Evolutionary conservation across 64 coral and sea anemone genomes (phyloP).

Genomic region (Porites australiensis): DNA sequence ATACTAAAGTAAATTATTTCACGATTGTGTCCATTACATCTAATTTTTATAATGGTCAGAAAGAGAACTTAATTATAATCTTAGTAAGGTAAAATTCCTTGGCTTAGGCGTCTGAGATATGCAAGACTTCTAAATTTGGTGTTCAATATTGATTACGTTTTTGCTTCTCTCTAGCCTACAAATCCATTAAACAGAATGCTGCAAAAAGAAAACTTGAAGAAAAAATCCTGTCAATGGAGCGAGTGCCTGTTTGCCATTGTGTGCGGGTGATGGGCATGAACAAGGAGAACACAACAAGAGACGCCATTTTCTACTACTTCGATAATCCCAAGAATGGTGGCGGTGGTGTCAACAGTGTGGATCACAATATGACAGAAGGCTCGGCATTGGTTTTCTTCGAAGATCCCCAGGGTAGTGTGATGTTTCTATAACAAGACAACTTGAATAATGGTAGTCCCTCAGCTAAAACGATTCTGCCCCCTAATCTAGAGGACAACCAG

Average conservation of each 20-base stretch:
- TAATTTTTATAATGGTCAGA: no score
- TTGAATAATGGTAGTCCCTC: neutral
- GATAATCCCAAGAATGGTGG: constrained; percentile 30
- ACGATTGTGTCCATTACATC: no score
- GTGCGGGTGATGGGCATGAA: constrained; percentile 12
- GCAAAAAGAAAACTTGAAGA: neutral
- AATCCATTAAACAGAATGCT: constrained; percentile 7
- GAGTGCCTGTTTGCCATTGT: constrained; percentile 20
- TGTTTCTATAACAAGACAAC: neutral
- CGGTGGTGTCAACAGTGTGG: neutral
- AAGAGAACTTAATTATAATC: no score
- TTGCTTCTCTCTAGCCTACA: neutral
- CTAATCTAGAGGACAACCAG: no score
- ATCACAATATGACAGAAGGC: constrained; percentile 6
- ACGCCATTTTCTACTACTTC: constrained; percentile 8
- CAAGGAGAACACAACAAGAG: neutral
- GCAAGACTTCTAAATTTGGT: no score
- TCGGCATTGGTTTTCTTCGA: constrained; percentile 23
- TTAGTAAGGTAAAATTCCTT: no score
- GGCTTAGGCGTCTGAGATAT: no score
- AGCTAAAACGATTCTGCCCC: no score
- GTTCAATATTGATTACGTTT: no score
- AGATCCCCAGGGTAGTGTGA: constrained; percentile 12
- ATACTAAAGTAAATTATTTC: no score
- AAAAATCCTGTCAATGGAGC: neutral